Base-by-base conservation (phyloP, 2,888 invertebrate genomes). In the Epistrophella euchroma region DNA sequence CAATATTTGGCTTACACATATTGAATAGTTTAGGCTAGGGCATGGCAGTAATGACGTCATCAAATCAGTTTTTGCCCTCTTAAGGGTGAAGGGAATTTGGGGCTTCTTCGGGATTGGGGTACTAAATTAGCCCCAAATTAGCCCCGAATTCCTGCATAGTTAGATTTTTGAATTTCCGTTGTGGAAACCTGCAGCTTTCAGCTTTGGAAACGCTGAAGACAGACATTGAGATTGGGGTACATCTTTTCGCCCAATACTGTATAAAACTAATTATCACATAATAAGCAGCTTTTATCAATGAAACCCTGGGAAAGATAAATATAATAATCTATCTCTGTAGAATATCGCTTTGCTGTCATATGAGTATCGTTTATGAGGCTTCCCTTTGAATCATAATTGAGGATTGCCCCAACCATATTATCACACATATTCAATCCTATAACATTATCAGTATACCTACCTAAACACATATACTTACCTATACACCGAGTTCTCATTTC, bases 221-320 rank as follows among this genome's bases (percentile, higher is more conserved):
- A n/a, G n/a, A n/a, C n/a, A n/a, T n/a, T n/a, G n/a, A n/a, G n/a
- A n/a, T n/a, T n/a, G n/a, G n/a, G n/a, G n/a, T n/a, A n/a, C n/a
- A n/a, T n/a, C n/a, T 28, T 28, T 32, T 32, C 9, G 7, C 22
- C 1, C 60, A 19, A 15, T 15, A 60, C 37, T 60, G 22, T 60
- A 1, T 4, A 15, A 58, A 58, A 50, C 70, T 64, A 78, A 78
- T 78, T 78, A 78, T 43, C 40, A 72, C 64, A 71, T 64, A 55
- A 78, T 78, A 71, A 72, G 17, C 62, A 47, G 28, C 62, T 78
- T 78, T 56, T 62, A 72, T 78, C 55, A 55, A 62, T 60, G 72
- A 55, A 62, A 19, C 64, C 64, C 55, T 71, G 71, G 37, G 64
- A 62, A 78, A 55, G 45, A 64, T 64, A 43, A 64, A 64, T 64